Evolutionary conservation across 2,888 invertebrate species (phyloP).

Genomic region (Myathropa florea): DNA sequence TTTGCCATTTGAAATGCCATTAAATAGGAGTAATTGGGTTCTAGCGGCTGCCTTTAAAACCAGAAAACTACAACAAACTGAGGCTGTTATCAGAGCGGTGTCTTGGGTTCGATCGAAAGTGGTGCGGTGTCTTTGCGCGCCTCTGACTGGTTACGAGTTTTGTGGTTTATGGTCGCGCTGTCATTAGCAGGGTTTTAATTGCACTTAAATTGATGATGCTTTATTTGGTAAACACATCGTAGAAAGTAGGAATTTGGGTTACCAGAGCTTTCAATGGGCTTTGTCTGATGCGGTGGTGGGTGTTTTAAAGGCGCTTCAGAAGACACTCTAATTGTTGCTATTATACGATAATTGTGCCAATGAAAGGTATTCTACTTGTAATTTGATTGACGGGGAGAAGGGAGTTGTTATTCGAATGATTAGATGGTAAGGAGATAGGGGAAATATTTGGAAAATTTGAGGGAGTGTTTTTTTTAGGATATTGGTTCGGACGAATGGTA

Average conservation of each 20-base stretch:
- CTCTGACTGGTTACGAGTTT: not conserved
- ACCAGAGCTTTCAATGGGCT: not conserved
- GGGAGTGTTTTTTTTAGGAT: too few relatives aligned
- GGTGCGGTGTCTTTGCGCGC: not conserved
- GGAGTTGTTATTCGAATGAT: not conserved
- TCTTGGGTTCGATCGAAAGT: not conserved
- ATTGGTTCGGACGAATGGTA: too few relatives aligned
- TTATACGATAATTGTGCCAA: not conserved
- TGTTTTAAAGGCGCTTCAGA: not conserved
- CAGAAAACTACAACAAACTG: not conserved
- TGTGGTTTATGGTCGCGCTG: not conserved
- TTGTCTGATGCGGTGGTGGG: not conserved
- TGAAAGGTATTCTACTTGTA: not conserved
- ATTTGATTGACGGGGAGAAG: not conserved
- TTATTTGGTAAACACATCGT: not conserved
- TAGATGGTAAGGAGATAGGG: not conserved
- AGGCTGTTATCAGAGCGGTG: not conserved
- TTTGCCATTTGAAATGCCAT: not conserved
- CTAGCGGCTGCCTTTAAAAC: not conserved
- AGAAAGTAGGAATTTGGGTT: constrained; percentile 21
- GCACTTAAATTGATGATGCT: constrained; percentile 6
- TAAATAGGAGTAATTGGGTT: not conserved
- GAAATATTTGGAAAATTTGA: not conserved
- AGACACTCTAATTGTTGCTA: not conserved
- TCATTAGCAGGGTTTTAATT: constrained; percentile 35